These are phyloP conservation scores for Neolamprologus cancellatus DNA, from an alignment of 2,113 vertebrate genomes.

Conservation along the genomic window DNA sequence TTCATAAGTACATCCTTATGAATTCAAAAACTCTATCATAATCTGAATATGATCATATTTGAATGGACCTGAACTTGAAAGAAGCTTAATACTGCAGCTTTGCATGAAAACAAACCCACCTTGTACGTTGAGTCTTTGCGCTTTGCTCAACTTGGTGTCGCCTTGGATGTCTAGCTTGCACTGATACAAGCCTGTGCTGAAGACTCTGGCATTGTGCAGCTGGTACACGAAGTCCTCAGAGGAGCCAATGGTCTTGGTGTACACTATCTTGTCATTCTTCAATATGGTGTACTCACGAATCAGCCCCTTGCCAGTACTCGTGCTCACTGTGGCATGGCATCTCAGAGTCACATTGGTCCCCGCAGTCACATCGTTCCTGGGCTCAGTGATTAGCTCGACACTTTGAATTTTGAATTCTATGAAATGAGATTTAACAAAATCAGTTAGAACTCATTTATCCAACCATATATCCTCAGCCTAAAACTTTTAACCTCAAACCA, in stretches of 20 bases:
- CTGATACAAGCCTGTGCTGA: conserved; percentile 55
- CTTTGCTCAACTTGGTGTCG: not conserved
- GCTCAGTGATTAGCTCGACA: conserved; percentile 42
- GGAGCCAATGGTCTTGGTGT: conserved; percentile 19
- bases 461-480: not conserved
- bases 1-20: not conserved
- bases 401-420: conserved; percentile 26
- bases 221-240: not conserved
- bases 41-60: not conserved
- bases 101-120: conserved; percentile 33
- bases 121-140: conserved; percentile 36
- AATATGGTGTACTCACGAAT: conserved; percentile 45
- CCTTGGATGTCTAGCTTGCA: conserved; percentile 31
- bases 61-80: not conserved
- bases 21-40: not conserved
- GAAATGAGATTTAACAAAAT: not conserved
- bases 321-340: conserved; percentile 36
- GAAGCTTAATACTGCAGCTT: not conserved
- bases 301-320: not conserved
- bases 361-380: conserved; percentile 19
- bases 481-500: rapidly evolving
- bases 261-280: conserved; percentile 4
- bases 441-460: rapidly evolving
- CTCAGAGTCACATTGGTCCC: conserved; percentile 49
- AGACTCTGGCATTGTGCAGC: conserved; percentile 29